Evolutionary conservation across 2,888 invertebrate genomes (phyloP), one percentile per base, ranked within the genome.

Genomic region (Phanerotoma sp.): DNA sequence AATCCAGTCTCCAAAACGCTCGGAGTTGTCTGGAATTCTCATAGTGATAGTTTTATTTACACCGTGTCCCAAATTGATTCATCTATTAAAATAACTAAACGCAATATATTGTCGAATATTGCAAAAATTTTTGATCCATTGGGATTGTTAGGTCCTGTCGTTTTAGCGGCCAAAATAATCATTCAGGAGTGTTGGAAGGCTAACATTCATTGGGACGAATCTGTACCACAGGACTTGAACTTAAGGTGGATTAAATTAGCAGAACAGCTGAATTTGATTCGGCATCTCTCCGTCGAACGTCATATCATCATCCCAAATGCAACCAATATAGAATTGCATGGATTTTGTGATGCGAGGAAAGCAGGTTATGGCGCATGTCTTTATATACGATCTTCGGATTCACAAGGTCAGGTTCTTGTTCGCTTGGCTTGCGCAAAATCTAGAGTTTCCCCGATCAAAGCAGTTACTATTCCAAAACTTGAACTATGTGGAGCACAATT

Each of bases 391-490:
- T 49, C 58, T n/a, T 28, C 48, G 5, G 18, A 53, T 13, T 3
- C 22, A 15, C 35, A 32, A 1, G 48, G 46, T 16, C 22, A 35
- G 48, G 49, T 41, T 16, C 13, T 20, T 11, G 44, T 60, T 6
- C 11, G 38, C 25, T 41, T 71, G 21, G 22, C 70, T 9, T 63
- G 61, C 21, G 55, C 71, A 3, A 70, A 72, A 54, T 62, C 65
- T 2, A 53, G 66, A 7, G 65, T 71, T 9, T 66, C 70, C 6
- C 66, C 68, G 11, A n/a, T 68, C 10, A 68, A 68, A 49, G 49
- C 32, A 5, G 48, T 60, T 4, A 57, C 65, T 1, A 33, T 65
- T 10, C 66, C 68, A 5, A 52, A 66, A 47, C 49, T 68, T 5
- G 68, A 70, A 56, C 52, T 68, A 15, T 66, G 60, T 32, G 67